phyloP scores from a whole-genome alignment of 1,140 invertebrate genomes.

The Lasioglossum albipes region DNA sequence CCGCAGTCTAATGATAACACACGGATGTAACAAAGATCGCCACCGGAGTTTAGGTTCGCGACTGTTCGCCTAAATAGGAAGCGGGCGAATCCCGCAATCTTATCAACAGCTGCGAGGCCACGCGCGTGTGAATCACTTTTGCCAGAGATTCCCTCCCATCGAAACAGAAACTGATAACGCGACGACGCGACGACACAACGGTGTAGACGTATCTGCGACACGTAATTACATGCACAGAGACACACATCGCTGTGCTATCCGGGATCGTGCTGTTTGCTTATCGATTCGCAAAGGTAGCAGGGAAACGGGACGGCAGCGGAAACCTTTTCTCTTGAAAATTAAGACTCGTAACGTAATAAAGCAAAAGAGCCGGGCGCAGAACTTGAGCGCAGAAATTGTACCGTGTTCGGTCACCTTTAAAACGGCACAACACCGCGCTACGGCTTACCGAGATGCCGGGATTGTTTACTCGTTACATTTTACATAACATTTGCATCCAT shows the following conservation, averaged over 20 bases:
- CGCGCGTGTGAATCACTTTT: slow-evolving; percentile 49
- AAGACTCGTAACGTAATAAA: slow-evolving; percentile 18
- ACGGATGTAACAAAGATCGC: not conserved
- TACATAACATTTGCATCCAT: not conserved
- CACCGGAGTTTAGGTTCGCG: not conserved
- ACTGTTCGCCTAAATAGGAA: not conserved
- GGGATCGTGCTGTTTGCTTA: not conserved
- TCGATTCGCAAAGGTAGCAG: slow-evolving; percentile 5
- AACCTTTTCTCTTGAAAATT: slow-evolving; percentile 20
- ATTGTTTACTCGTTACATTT: not conserved
- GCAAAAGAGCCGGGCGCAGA: not conserved
- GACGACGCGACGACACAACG: not conserved
- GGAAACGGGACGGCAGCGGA: not conserved
- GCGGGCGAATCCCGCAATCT: slow-evolving; percentile 42
- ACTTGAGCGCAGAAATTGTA: not conserved
- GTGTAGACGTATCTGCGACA: too few relatives aligned
- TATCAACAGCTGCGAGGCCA: slow-evolving; percentile 47
- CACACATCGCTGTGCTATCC: not conserved
- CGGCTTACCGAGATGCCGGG: not conserved
- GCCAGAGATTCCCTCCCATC: slow-evolving; percentile 29
- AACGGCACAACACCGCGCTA: not conserved
- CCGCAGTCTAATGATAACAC: too few relatives aligned
- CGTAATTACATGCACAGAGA: not conserved
- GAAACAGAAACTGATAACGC: slow-evolving; percentile 10
- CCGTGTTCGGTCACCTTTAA: not conserved